Evolutionary conservation across 1,140 invertebrate species (phyloP).

Genomic region (Scaptodrosophila lebanonensis): DNA sequence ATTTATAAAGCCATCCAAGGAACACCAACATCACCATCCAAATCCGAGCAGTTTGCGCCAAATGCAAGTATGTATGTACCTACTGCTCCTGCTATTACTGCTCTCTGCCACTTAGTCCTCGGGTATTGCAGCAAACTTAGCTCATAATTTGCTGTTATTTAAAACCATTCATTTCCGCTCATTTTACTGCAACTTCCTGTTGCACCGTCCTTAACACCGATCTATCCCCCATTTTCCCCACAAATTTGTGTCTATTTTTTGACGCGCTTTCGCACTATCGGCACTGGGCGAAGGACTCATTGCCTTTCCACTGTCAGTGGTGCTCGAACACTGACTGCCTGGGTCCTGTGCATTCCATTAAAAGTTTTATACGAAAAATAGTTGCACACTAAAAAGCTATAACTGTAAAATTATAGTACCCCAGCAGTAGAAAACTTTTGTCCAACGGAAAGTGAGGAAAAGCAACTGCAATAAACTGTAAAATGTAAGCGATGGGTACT

Average conservation of each 20-base stretch:
- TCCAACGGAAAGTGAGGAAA: conserved; percentile 14
- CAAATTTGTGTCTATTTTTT: conserved; percentile 68
- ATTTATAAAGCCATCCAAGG: conserved; percentile 67
- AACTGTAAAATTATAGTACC: conserved; percentile 71
- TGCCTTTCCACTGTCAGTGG: background rate
- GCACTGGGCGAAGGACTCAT: background rate
- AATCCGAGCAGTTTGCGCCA: conserved; percentile 51
- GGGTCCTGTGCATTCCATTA: conserved; percentile 68
- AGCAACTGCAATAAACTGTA: conserved; percentile 59
- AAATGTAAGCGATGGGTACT: conserved; percentile 47
- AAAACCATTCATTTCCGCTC: conserved; percentile 74
- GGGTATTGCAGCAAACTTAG: conserved; percentile 46
- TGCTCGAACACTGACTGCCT: conserved; percentile 39
- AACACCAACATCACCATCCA: background rate
- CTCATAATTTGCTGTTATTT: conserved; percentile 75
- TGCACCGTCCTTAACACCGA: background rate
- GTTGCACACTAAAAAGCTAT: conserved; percentile 73
- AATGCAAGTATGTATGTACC: background rate
- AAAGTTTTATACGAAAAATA: conserved; percentile 75
- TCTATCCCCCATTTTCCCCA: background rate
- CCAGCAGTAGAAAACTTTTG: conserved; percentile 45
- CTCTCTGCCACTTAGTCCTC: conserved; percentile 29
- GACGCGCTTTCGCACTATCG: conserved; percentile 40
- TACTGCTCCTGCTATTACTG: conserved; percentile 9
- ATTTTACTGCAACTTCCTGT: conserved; percentile 54